phyloP scores from a whole-genome alignment of 2,797 vertebrate genomes.

The Platyrinchus mystaceus region DNA sequence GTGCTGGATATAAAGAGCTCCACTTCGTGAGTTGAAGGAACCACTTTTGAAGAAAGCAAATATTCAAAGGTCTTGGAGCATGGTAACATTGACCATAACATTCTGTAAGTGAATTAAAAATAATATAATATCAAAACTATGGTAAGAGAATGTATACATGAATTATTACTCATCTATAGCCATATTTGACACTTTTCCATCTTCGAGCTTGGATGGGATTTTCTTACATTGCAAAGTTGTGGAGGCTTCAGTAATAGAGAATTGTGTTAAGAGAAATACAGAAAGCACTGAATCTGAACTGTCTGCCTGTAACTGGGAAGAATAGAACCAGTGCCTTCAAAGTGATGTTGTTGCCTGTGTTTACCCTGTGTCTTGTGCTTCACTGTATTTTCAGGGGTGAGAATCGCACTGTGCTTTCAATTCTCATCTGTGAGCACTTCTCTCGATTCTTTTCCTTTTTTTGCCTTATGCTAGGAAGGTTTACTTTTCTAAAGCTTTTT shows the following conservation, averaged over 20 bases:
- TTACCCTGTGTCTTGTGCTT: not conserved
- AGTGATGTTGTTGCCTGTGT: not conserved
- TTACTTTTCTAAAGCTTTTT: not conserved
- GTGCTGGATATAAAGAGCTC: not conserved
- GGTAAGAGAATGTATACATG: not conserved
- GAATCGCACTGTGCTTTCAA: not conserved
- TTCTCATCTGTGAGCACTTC: not conserved
- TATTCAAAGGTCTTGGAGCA: not conserved
- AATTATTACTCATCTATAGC: not conserved
- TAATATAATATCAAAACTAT: not conserved
- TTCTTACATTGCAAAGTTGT: not conserved
- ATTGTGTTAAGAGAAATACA: not conserved
- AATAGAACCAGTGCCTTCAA: not conserved
- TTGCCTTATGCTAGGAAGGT: not conserved
- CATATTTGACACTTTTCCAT: not conserved
- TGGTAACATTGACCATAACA: not conserved
- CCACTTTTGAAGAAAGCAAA: not conserved
- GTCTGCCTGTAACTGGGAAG: not conserved
- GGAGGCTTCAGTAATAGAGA: not conserved
- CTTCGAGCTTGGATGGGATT: not conserved
- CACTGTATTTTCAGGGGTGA: not conserved
- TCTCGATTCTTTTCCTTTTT: not conserved
- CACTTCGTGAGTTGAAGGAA: not conserved
- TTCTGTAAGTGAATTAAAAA: not conserved
- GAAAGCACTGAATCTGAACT: not conserved